Base-by-base conservation (phyloP, 2,113 vertebrate genomes). In the Pollachius pollachius region DNA sequence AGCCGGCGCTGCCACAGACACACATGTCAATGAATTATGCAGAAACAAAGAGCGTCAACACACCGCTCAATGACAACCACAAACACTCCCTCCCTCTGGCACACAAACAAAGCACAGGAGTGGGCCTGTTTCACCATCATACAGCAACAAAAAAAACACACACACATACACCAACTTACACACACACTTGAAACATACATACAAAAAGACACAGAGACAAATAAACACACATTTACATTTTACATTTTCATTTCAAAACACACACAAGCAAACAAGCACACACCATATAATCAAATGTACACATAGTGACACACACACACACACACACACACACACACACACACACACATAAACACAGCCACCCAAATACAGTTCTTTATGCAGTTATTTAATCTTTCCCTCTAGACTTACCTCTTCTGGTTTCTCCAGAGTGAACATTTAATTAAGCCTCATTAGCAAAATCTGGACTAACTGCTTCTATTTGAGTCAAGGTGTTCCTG, bases 391-490 rank as follows among this genome's bases (percentile, higher is more conserved):
- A 75, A 83, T 79, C 75, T 77, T 79, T 86, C 83, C 70, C 73
- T 83, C 78, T 68, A 76, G 71, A 82, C 75, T 77, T 77, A 83
- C 80, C 76, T 64, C 78, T 19, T 57, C n/a, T n/a, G n/a, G 82
- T 75, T 87, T 68, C 82, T 87, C 78, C 79, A 77, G 79, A 79
- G 77, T 87, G 87, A 73, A 88, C 75, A 87, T 90, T 90, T 89
- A 89, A 92, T 93, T 89, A 88, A 81, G 79, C 87, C 85, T 87
- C 87, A 89, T 92, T 92, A 90, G 74, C 81, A 72, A 83, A 85
- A 93, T 93, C 90, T 93, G 89, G 91, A 92, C 91, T 93, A 93
- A 93, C 93, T 93, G 92, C 89, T 93, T 92, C 91, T 93, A 93
- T 93, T 93, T 93, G 89, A 92, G 90, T 82, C 83, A 77, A 72